These are phyloP conservation scores for Nibea albiflora DNA, from an alignment of 2,113 vertebrate species.

Conservation along the genomic window DNA sequence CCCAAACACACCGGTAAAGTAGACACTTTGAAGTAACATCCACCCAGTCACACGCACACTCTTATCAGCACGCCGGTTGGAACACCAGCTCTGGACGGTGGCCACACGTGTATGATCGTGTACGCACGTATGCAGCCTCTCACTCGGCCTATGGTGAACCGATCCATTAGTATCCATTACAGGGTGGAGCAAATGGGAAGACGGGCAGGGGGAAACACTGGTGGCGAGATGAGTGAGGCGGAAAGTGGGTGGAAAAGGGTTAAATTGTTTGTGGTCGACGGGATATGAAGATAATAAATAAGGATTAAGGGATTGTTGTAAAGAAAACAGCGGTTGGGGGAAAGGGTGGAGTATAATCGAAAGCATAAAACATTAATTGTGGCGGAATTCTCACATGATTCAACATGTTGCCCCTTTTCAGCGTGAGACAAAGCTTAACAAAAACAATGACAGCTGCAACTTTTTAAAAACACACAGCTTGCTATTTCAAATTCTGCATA, in stretches of 20 bases:
- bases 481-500: neutral
- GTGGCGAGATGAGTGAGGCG: neutral
- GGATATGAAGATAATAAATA: neutral
- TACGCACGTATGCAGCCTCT: neutral
- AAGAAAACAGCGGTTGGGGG: too few relatives aligned
- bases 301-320: too few relatives aligned
- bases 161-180: neutral
- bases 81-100: slow-evolving; percentile 24
- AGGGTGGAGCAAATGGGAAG: neutral
- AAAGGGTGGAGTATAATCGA: neutral
- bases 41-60: neutral
- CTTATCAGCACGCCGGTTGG: slow-evolving; percentile 17
- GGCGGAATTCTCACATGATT: neutral
- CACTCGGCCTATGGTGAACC: neutral
- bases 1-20: slow-evolving; percentile 9
- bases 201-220: too few relatives aligned
- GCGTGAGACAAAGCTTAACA: neutral
- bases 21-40: slow-evolving; percentile 44
- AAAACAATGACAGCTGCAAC: neutral
- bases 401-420: neutral
- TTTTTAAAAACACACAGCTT: neutral
- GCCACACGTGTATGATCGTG: neutral
- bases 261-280: neutral
- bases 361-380: neutral
- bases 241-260: neutral